Percentiles rank a stretch among this genome's conserved stretches.
These are phyloP conservation scores for Sinodicranocentrus sp. DNA, from an alignment of 2,888 invertebrate genomes.

Conservation along the genomic window DNA sequence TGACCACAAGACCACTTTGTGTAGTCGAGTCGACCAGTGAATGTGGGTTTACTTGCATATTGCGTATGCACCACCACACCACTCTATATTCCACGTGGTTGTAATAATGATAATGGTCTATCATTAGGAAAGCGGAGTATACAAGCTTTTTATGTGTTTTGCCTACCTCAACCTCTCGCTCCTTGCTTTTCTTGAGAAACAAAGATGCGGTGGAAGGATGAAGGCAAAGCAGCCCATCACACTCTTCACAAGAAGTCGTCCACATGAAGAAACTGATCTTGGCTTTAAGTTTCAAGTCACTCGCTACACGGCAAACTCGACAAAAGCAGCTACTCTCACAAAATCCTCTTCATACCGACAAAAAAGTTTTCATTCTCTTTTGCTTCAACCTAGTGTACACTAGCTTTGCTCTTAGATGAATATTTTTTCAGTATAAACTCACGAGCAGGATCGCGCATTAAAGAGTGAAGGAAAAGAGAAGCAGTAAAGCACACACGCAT, in stretches of 20 bases:
- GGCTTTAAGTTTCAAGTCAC: background rate
- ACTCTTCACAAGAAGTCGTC: background rate
- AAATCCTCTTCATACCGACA: background rate
- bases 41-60: background rate
- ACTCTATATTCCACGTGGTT: conserved; percentile 39
- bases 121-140: background rate
- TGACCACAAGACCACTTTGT: conserved; percentile 4
- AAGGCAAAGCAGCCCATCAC: background rate
- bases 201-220: background rate
- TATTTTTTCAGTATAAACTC: no score
- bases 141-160: conserved; percentile 16
- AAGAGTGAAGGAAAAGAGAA: no score
- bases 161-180: conserved; percentile 43
- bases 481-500: no score
- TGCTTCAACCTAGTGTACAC: no score
- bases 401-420: no score
- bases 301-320: background rate
- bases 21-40: background rate
- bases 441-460: no score
- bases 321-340: background rate
- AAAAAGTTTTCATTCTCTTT: no score
- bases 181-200: conserved; percentile 36
- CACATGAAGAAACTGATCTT: conserved; percentile 7
- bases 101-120: conserved; percentile 33
- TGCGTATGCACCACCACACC: background rate